Percentiles rank a stretch among this genome's conserved stretches.
These are phyloP conservation scores for Laticauda laticaudata DNA, from an alignment of 2,113 vertebrate genomes.

Conservation along the genomic window DNA sequence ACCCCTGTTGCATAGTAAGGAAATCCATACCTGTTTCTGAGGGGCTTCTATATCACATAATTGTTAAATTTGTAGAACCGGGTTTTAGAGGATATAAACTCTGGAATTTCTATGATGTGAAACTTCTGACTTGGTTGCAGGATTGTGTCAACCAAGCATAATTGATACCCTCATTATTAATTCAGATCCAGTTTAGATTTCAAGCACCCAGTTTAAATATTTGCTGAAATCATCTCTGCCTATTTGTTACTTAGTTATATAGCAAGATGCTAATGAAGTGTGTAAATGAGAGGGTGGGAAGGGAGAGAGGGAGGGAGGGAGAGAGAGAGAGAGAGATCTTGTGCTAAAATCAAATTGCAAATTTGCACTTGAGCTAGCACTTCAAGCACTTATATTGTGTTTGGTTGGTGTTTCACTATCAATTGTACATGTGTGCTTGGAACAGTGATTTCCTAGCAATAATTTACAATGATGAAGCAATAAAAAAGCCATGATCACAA, in stretches of 20 bases:
- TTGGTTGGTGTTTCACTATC: slow-evolving; percentile 27
- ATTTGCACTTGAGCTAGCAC: background rate
- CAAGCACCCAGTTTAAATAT: background rate
- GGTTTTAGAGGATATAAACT: background rate
- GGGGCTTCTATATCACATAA: background rate
- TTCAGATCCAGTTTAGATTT: background rate
- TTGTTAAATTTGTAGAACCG: no score
- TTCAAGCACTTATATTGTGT: slow-evolving; percentile 24
- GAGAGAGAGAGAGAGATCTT: background rate
- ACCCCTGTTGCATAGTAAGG: background rate
- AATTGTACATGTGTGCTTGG: slow-evolving; percentile 32
- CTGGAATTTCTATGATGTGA: background rate
- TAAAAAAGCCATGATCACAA: slow-evolving; percentile 63
- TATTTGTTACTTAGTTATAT: background rate
- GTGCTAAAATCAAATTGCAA: slow-evolving; percentile 7
- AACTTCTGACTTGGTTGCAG: background rate
- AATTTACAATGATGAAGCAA: slow-evolving; percentile 64
- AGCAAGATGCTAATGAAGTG: background rate
- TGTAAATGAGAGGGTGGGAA: no score
- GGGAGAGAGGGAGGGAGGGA: no score
- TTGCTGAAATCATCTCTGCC: slow-evolving; percentile 2
- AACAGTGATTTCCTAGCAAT: slow-evolving; percentile 65
- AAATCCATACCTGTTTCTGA: background rate
- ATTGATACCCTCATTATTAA: background rate
- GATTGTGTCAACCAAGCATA: background rate